Percentiles rank a stretch among this genome's conserved stretches.
Conservation (phyloP, 2,888 invertebrate species). For the Epistrophella euchroma region DNA sequence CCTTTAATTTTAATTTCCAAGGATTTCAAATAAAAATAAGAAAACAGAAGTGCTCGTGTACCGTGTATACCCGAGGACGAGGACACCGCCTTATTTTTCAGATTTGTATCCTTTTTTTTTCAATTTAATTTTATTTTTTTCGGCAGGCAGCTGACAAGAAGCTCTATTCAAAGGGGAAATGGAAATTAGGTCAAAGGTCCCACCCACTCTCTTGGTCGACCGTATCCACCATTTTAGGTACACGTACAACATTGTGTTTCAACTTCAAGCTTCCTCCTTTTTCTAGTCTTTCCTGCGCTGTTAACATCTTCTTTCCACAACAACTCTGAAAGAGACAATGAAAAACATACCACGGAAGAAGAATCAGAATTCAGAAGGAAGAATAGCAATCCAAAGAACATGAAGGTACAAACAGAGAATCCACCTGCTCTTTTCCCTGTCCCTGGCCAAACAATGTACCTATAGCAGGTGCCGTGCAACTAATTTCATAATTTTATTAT, state of each 20-base stretch:
- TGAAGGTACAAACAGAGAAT: neutral
- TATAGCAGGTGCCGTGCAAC: slow-evolving; percentile 27
- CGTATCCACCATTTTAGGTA: neutral
- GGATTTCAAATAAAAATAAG: slow-evolving; percentile 46
- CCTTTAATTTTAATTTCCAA: slow-evolving; percentile 46
- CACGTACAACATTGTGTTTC: slow-evolving; percentile 1
- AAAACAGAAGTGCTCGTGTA: slow-evolving; percentile 60
- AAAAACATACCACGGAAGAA: slow-evolving; percentile 1
- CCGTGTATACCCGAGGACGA: slow-evolving; percentile 50
- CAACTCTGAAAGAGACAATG: neutral
- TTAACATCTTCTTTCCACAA: slow-evolving; percentile 13
- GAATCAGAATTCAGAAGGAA: neutral
- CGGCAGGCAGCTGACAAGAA: slow-evolving; percentile 61
- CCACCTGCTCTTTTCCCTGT: neutral
- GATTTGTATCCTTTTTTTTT: slow-evolving; percentile 11
- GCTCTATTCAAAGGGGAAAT: slow-evolving; percentile 56
- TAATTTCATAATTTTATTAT: slow-evolving; percentile 23
- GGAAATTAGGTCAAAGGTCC: slow-evolving; percentile 75
- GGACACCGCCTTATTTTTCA: slow-evolving; percentile 70
- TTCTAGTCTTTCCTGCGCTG: neutral
- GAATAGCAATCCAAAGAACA: slow-evolving; percentile 23
- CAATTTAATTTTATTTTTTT: slow-evolving; percentile 29
- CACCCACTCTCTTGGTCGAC: slow-evolving; percentile 46
- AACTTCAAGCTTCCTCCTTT: neutral
- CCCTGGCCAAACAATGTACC: neutral